These are phyloP conservation scores for Hermodice carunculata DNA, from an alignment of 2,888 invertebrate species.

Conservation along the genomic window DNA sequence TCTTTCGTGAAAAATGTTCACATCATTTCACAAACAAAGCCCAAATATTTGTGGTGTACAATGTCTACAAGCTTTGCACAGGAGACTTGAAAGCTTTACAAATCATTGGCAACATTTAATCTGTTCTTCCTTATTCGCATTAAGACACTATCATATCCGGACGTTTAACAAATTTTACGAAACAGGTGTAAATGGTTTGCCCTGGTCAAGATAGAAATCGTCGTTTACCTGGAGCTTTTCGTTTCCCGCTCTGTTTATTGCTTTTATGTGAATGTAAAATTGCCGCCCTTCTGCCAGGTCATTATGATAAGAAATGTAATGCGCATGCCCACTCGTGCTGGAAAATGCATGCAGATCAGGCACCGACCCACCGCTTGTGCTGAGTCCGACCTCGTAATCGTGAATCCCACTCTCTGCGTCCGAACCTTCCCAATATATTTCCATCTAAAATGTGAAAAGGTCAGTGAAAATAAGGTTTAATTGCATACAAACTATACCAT, in stretches of 20 bases:
- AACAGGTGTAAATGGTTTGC: no score
- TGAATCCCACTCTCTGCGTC: conserved; percentile 39
- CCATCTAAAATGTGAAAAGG: background rate
- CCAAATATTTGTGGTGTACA: no score
- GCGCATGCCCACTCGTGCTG: conserved; percentile 43
- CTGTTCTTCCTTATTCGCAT: no score
- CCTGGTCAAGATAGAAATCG: no score
- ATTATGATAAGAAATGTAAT: conserved; percentile 38
- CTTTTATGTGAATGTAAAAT: conserved; percentile 48
- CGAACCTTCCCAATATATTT: background rate
- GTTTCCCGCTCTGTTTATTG: conserved; percentile 43
- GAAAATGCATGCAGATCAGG: conserved; percentile 43
- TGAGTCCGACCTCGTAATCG: conserved; percentile 47
- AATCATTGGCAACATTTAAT: no score
- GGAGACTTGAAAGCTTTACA: no score
- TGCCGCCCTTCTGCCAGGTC: conserved; percentile 43
- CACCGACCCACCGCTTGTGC: conserved; percentile 31
- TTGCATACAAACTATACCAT: background rate
- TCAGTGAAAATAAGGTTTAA: background rate
- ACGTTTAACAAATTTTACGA: no score
- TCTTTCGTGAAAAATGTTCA: no score
- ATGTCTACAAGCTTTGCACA: no score
- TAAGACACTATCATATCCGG: no score
- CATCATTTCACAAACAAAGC: no score
- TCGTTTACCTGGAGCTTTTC: conserved; percentile 38